phyloP scores from a whole-genome alignment of 2,888 invertebrate genomes.

The Troides oblongomaculatus region DNA sequence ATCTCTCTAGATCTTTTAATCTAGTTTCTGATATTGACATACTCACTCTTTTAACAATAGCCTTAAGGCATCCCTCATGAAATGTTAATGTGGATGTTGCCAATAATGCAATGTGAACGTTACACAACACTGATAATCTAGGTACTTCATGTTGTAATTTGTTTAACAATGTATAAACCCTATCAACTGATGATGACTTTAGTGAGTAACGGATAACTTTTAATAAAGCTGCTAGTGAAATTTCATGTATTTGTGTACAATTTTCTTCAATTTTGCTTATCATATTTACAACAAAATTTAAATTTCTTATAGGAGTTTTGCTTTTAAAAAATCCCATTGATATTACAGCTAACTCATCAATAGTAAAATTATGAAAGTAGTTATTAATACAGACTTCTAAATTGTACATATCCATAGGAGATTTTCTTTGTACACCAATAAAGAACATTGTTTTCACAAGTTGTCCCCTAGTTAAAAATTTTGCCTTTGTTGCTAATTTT shows the following conservation, averaged over 20 bases:
- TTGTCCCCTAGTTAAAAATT: slow-evolving; percentile 80
- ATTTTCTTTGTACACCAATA: slow-evolving; percentile 80
- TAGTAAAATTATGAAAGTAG: slow-evolving; percentile 75
- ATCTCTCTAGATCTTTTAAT: slow-evolving; percentile 88
- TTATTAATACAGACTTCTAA: slow-evolving; percentile 80
- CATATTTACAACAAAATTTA: slow-evolving; percentile 68
- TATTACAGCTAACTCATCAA: slow-evolving; percentile 85
- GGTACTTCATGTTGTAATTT: slow-evolving; percentile 76
- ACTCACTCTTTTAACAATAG: slow-evolving; percentile 76
- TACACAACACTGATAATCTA: slow-evolving; percentile 80
- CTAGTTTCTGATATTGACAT: slow-evolving; percentile 71
- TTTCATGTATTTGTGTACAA: slow-evolving; percentile 79
- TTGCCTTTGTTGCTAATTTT: slow-evolving; percentile 78
- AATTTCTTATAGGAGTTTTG: slow-evolving; percentile 81
- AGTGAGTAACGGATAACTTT: slow-evolving; percentile 83
- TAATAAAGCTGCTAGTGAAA: slow-evolving; percentile 83
- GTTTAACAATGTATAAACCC: slow-evolving; percentile 76
- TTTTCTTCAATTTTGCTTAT: slow-evolving; percentile 75
- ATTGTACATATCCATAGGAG: slow-evolving; percentile 82
- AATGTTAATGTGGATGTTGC: slow-evolving; percentile 74
- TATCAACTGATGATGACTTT: slow-evolving; percentile 59
- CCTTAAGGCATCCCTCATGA: slow-evolving; percentile 57
- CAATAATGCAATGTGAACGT: slow-evolving; percentile 83
- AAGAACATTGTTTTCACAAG: slow-evolving; percentile 85
- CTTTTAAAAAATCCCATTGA: slow-evolving; percentile 90